phyloP scores from a whole-genome alignment of 2,888 invertebrate species.

The Amiota communis region DNA sequence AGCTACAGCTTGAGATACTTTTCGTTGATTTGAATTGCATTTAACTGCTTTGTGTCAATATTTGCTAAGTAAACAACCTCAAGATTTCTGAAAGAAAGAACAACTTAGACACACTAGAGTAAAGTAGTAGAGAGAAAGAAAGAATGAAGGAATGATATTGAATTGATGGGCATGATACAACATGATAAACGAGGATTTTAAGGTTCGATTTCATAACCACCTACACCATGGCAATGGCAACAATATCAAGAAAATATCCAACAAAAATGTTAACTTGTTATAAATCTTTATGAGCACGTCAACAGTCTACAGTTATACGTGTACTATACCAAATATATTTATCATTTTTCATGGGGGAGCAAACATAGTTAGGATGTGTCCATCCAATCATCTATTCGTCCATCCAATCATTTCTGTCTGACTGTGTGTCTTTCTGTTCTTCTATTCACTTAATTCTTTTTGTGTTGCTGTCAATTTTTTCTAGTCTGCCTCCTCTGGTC shows the following conservation, averaged over 20 bases:
- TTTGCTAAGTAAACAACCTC: conserved; percentile 42
- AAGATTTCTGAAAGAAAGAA: no score
- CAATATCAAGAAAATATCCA: no score
- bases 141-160: background rate
- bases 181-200: background rate
- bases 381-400: conserved; percentile 36
- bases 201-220: background rate
- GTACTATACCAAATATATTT: no score
- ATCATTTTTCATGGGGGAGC: conserved; percentile 9
- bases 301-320: conserved; percentile 8
- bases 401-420: no score
- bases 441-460: background rate
- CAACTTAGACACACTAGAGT: no score
- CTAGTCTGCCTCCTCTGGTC: background rate
- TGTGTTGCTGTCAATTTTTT: no score
- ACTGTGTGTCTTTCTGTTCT: conserved; percentile 1
- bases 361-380: conserved; percentile 24
- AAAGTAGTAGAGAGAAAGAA: conserved; percentile 28
- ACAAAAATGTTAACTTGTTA: conserved; percentile 2
- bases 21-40: conserved; percentile 45
- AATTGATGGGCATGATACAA: background rate
- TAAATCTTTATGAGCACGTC: conserved; percentile 27
- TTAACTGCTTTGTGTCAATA: conserved; percentile 55
- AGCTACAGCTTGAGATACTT: conserved; percentile 24
- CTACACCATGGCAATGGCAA: background rate